These are phyloP conservation scores for Pteronotus mesoamericanus DNA, from an alignment of 2,797 vertebrate species.

Conservation along the genomic window DNA sequence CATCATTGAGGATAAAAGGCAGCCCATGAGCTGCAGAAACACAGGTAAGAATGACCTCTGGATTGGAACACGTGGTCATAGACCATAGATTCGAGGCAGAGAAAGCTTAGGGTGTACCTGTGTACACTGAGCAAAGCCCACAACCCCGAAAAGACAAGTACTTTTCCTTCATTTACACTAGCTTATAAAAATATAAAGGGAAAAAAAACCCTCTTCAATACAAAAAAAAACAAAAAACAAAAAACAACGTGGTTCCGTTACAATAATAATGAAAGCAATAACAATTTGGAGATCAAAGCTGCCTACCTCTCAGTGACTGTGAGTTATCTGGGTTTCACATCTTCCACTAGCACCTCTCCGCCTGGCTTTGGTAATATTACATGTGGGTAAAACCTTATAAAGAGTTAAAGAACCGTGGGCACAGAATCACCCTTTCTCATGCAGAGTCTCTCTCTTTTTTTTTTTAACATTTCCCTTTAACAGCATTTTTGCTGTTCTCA, in stretches of 20 bases:
- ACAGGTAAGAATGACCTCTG: not conserved
- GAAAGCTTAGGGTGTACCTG: not conserved
- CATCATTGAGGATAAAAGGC: not conserved
- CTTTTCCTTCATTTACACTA: slow-evolving; percentile 28
- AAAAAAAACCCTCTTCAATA: not conserved
- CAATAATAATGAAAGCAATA: slow-evolving; percentile 65
- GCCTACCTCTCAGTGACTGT: not conserved
- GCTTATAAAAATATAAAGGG: slow-evolving; percentile 51
- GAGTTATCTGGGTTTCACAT: slow-evolving; percentile 45
- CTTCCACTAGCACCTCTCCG: not conserved
- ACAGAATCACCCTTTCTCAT: not conserved
- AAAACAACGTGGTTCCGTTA: slow-evolving; percentile 23
- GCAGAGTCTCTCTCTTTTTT: not conserved
- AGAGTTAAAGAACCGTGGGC: not conserved
- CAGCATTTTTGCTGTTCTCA: slow-evolving; percentile 22
- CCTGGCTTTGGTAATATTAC: not conserved
- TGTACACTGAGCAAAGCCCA: not conserved
- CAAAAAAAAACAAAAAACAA: not conserved
- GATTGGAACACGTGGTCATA: not conserved
- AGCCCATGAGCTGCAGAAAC: not conserved
- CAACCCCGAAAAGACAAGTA: not conserved
- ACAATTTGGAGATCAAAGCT: slow-evolving; percentile 56
- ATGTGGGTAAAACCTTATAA: not conserved
- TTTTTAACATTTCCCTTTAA: slow-evolving; percentile 23
- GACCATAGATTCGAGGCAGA: not conserved